Evolutionary conservation across 2,113 vertebrate genomes (phyloP).

Genomic region (Micronisus gabar): DNA sequence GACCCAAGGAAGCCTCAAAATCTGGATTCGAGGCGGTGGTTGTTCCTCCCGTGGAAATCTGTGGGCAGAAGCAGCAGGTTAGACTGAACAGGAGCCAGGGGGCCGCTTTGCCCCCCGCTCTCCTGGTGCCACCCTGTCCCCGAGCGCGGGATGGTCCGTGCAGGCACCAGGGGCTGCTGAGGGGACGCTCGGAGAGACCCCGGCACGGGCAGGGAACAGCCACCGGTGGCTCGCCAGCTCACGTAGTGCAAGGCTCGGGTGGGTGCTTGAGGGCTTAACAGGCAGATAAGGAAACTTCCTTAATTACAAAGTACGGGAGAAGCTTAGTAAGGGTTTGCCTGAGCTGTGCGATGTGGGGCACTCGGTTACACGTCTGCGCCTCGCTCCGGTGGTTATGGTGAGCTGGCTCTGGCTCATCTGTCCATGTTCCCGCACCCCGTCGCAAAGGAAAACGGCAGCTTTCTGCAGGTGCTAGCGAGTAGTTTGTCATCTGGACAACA

Average conservation of each 20-base stretch:
- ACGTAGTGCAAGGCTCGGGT: rapidly evolving
- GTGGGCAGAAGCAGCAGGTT: background rate
- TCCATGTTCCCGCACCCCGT: background rate
- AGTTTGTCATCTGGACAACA: rapidly evolving
- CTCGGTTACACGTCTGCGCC: rapidly evolving
- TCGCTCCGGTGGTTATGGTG: rapidly evolving
- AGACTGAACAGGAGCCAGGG: background rate
- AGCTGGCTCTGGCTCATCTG: background rate
- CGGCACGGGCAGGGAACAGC: background rate
- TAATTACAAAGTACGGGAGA: background rate
- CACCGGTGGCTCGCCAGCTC: background rate
- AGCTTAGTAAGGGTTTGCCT: background rate
- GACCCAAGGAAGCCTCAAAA: rapidly evolving
- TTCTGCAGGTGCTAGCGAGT: rapidly evolving
- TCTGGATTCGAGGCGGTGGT: rapidly evolving
- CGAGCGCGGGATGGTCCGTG: background rate
- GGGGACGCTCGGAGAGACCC: background rate
- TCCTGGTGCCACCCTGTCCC: background rate
- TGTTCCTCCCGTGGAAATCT: background rate
- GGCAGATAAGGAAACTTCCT: background rate
- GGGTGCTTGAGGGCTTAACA: background rate
- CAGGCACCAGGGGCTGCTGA: background rate
- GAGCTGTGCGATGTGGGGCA: background rate
- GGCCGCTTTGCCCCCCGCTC: background rate
- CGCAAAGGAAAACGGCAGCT: rapidly evolving